Conservation (phyloP, 2,888 invertebrate species). For the Agriopis aurantiaria region DNA sequence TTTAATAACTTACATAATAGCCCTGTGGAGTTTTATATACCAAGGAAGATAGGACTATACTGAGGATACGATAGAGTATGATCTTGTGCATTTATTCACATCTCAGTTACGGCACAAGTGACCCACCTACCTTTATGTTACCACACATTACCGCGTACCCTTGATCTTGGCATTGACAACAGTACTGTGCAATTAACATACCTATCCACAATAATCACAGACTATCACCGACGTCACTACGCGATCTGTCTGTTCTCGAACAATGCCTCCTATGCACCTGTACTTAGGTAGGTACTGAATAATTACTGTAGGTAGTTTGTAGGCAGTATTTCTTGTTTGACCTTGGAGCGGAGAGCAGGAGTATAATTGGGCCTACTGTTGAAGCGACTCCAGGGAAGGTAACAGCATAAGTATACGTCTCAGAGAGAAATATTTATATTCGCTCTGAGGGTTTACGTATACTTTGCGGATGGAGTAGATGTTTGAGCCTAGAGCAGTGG, state of each 20-base stretch:
- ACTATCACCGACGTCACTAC: background rate
- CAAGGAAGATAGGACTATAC: background rate
- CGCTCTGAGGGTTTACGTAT: no score
- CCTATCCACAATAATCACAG: background rate
- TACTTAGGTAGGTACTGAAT: background rate
- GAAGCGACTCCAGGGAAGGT: no score
- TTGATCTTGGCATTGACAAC: conserved; percentile 14
- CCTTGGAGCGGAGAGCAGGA: no score
- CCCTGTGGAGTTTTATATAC: no score
- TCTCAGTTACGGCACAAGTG: background rate
- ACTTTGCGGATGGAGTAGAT: no score
- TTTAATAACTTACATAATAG: no score
- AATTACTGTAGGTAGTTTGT: no score
- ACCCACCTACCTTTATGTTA: background rate
- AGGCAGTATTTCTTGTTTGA: no score
- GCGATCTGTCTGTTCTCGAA: background rate
- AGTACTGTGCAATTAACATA: conserved; percentile 2
- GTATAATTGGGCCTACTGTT: no score
- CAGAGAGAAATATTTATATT: no score
- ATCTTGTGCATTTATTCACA: background rate
- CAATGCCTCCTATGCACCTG: background rate
- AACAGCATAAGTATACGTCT: no score
- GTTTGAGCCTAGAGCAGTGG: no score
- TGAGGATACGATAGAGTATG: background rate
- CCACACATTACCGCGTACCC: background rate